These are phyloP conservation scores for Mola mola DNA, from an alignment of 2,113 vertebrate genomes.

Conservation along the genomic window DNA sequence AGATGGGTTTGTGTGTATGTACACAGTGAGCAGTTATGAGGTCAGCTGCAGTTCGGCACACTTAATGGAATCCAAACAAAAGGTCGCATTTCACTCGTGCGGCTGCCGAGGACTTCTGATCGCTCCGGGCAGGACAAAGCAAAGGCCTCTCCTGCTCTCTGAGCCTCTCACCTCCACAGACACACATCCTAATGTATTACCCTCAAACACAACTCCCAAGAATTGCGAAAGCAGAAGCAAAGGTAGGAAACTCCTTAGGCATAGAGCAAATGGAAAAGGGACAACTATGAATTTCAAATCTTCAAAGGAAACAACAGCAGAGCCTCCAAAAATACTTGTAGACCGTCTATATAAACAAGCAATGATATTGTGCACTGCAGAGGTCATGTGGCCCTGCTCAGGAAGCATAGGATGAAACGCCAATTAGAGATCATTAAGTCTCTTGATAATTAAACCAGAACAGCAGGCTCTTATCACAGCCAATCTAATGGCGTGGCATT, in stretches of 20 bases:
- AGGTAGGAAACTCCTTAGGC: conserved; percentile 84
- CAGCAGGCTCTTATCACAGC: conserved; percentile 54
- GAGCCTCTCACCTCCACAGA: conserved; percentile 23
- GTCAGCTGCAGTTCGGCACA: conserved; percentile 53
- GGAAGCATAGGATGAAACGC: conserved; percentile 70
- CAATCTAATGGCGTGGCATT: conserved; percentile 55
- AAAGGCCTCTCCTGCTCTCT: neutral
- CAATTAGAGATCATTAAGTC: conserved; percentile 73
- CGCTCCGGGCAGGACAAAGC: conserved; percentile 3
- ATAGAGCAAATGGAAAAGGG: conserved; percentile 85
- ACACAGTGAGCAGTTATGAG: conserved; percentile 54
- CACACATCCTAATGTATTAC: conserved; percentile 21
- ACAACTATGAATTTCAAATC: too few species aligned
- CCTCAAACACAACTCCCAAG: conserved; percentile 78
- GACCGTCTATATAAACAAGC: conserved; percentile 68
- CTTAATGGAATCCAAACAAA: conserved; percentile 55
- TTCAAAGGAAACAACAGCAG: conserved; percentile 70
- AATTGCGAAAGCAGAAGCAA: conserved; percentile 87
- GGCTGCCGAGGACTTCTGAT: neutral
- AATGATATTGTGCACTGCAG: conserved; percentile 53
- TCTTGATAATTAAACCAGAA: conserved; percentile 67
- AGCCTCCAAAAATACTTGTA: conserved; percentile 64
- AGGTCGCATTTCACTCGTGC: conserved; percentile 45
- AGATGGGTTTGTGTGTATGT: conserved; percentile 61
- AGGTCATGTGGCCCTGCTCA: conserved; percentile 53